Conservation (phyloP, 2,797 vertebrate genomes). For the Scleropages formosus region DNA sequence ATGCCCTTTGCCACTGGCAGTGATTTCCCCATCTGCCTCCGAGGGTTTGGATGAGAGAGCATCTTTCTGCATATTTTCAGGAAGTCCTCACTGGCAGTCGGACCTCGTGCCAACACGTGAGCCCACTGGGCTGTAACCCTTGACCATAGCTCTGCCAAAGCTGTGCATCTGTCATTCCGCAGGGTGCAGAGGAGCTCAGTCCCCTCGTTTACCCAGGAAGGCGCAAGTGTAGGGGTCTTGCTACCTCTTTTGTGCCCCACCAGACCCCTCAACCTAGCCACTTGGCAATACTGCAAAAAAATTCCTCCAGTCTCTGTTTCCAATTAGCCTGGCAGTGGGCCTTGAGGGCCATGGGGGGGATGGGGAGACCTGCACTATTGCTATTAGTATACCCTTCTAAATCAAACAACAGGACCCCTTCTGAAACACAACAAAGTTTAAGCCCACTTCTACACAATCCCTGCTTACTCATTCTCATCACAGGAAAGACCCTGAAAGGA, state of each 20-base stretch:
- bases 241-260: not conserved
- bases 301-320: slow-evolving; percentile 52
- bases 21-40: too few species aligned
- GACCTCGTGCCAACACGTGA: too few species aligned
- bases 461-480: not conserved
- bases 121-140: too few species aligned
- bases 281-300: slow-evolving; percentile 38
- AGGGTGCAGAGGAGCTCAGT: not conserved
- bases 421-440: not conserved
- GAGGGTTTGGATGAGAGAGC: too few species aligned
- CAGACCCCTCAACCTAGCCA: slow-evolving; percentile 19
- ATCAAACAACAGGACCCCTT: not conserved
- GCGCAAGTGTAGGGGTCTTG: slow-evolving; percentile 22
- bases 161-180: not conserved
- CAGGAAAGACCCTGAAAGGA: not conserved
- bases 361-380: slow-evolving; percentile 20
- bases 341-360: slow-evolving; percentile 27
- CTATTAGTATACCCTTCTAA: not conserved
- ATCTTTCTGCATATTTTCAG: too few species aligned
- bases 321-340: slow-evolving; percentile 46
- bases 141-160: too few species aligned
- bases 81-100: too few species aligned
- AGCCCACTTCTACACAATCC: too few species aligned
- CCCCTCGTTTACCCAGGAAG: not conserved
- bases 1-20: too few species aligned